Conservation (phyloP, 1,140 invertebrate species). For the Halictus rubicundus region DNA sequence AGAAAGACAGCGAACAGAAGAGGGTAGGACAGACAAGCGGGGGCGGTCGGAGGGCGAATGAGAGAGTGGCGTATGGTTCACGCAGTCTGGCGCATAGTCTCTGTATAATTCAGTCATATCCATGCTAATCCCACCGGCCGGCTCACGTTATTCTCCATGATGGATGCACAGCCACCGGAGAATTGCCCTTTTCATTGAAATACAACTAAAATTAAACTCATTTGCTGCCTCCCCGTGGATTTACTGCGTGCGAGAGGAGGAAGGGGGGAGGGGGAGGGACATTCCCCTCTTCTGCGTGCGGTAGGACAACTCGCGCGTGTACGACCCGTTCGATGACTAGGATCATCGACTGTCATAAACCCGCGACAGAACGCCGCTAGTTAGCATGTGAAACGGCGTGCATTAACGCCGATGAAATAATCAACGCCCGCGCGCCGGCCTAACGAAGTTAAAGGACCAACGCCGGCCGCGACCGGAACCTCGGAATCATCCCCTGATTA, state of each 20-base stretch:
- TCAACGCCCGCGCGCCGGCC: neutral
- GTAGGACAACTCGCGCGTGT: too few species aligned
- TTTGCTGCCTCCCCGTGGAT: constrained; percentile 70
- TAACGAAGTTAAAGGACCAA: too few species aligned
- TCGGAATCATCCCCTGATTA: too few species aligned
- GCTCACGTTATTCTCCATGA: constrained; percentile 73
- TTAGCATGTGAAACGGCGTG: neutral
- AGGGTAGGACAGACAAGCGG: constrained; percentile 23
- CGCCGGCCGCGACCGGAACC: too few species aligned
- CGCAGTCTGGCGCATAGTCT: constrained; percentile 75
- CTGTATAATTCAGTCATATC: constrained; percentile 78
- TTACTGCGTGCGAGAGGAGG: constrained; percentile 55
- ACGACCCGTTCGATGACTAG: neutral
- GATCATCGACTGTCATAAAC: neutral
- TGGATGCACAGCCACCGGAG: constrained; percentile 73
- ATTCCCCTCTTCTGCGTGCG: too few species aligned
- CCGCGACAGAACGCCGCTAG: neutral
- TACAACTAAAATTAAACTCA: constrained; percentile 77
- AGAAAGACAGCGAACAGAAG: constrained; percentile 47
- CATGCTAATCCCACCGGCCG: constrained; percentile 75
- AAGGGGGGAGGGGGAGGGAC: too few species aligned
- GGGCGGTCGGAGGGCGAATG: constrained; percentile 25
- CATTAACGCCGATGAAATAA: neutral
- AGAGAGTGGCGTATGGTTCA: constrained; percentile 71
- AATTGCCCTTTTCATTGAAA: constrained; percentile 77